A percentile compares a stretch with the other conserved stretches of the same genome.
Conservation (phyloP, 1,140 invertebrate species). For the Microvelia longipes region DNA sequence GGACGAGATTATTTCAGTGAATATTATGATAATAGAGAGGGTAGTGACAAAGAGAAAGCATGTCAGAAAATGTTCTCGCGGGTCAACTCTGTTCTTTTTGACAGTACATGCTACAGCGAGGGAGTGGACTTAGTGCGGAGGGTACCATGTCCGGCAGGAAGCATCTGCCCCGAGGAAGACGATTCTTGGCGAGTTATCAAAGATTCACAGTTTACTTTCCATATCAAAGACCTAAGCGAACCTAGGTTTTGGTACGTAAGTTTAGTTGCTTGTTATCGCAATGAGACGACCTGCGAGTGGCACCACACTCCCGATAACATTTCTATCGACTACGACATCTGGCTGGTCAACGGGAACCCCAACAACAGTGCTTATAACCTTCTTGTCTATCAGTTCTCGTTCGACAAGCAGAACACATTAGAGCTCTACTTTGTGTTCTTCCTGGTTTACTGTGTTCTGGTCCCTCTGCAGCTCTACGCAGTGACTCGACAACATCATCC, state of each 20-base stretch:
- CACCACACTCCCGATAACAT: constrained; percentile 45
- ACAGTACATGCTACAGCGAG: constrained; percentile 62
- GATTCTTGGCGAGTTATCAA: constrained; percentile 66
- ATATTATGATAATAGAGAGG: constrained; percentile 63
- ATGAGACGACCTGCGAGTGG: constrained; percentile 64
- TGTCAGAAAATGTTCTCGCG: constrained; percentile 74
- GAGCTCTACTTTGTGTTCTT: constrained; percentile 85
- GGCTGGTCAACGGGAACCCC: constrained; percentile 91
- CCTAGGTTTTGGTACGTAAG: constrained; percentile 95
- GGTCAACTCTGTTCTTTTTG: constrained; percentile 65
- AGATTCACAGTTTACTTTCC: constrained; percentile 84
- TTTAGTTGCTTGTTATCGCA: constrained; percentile 76
- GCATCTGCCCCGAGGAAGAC: constrained; percentile 78
- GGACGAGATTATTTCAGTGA: constrained; percentile 74
- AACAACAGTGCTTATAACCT: constrained; percentile 65
- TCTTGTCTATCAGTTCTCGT: constrained; percentile 89
- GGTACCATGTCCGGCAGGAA: constrained; percentile 63
- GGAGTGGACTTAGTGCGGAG: constrained; percentile 74
- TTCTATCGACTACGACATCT: constrained; percentile 76
- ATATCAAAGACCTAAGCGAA: constrained; percentile 70
- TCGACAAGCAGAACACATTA: constrained; percentile 84
- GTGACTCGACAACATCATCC: constrained; percentile 71
- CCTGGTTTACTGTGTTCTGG: constrained; percentile 67
- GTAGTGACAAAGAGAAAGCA: constrained; percentile 43
- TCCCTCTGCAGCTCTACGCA: constrained; percentile 80